Base-by-base conservation (phyloP, 2,888 invertebrate genomes). In the Tipula unca region DNA sequence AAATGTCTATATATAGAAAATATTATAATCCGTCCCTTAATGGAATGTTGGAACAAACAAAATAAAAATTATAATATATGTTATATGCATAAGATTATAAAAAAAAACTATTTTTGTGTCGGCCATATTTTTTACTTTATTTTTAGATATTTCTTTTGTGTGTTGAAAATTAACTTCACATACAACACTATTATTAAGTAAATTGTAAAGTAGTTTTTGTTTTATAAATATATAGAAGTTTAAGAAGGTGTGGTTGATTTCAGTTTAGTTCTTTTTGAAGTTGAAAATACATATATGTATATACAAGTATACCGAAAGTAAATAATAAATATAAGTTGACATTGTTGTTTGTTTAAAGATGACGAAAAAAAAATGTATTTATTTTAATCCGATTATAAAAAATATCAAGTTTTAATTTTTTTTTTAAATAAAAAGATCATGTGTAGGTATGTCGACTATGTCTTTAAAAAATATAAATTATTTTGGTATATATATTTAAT, bases 1-100 rank as follows among this genome's bases (percentile, higher is more conserved):
- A 32, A 32, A n/a, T n/a, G n/a, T 6, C 1, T 32, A 4, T 32
- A 32, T 6, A 32, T 6, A 32, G 48, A 69, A 25, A 25, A 69
- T 69, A 69, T 69, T 69, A 69, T 69, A 69, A 69, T 69, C 69
- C 69, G 69, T 69, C 69, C 69, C 69, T 69, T 69, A 69, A 69
- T 69, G 69, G 69, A 69, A 69, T 69, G 69, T 25, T 25, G 1
- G 14, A 25, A n/a, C 17, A 48, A 6, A 32, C 4, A 32, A 32
- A 32, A 32, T 6, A 32, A n/a, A n/a, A 42, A 42, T 3, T n/a
- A 42, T 14, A 48, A n/a, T 17, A 48, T 8, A 69, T 69, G 48
- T 48, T 25, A 25, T 10, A 69, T 69, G 69, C 69, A 69, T 69
- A 69, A 69, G 69, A 69, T 69, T 69, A 69, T 25, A 39, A 69